Base-by-base conservation (phyloP, 1,140 invertebrate genomes). In the Eriocheir sinensis region DNA sequence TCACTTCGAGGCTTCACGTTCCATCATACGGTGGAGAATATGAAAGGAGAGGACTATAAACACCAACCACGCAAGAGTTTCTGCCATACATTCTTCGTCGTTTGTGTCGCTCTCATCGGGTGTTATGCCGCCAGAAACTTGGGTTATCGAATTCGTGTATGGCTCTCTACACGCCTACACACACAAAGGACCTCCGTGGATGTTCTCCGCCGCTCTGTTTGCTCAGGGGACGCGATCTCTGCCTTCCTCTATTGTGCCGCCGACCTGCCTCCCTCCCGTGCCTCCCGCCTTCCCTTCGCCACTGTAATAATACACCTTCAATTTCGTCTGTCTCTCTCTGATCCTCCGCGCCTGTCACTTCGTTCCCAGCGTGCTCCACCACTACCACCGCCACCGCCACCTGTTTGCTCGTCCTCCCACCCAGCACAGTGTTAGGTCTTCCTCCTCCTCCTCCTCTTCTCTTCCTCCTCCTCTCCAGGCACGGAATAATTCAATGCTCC, bases 71-170 rank as follows among this genome's bases (percentile, higher is more conserved):
- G 60, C 60, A 72, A 72, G 60, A 72, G 60, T 72, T 72, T 72
- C 60, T 72, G 21, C 60, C 12, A n/a, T n/a, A 8, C 9, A 12
- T n/a, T 72, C 6, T 72, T n/a, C n/a, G 21, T 72, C 60, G 27
- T 72, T 72, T 72, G 21, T 72, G 60, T 21, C 4, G 60, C n/a
- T n/a, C n/a, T 72, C 6, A n/a, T 72, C 6, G n/a, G 21, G n/a
- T 21, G 17, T 72, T 72, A 27, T 72, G 27, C n/a, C 4, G 27
- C 60, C 9, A 72, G 21, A 8, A 21, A n/a, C 44, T 3, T 72
- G 4, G 60, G 60, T 72, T 72, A 72, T 72, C 60, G 27, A 72
- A n/a, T 72, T 72, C 41, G 34, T 88, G 85, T 88, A 44, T 88
- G 85, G 38, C 17, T 34, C 38, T 88, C 3, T 41, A 40, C 21